These are phyloP conservation scores for Aphidius gifuensis DNA, from an alignment of 1,140 invertebrate genomes.

Conservation along the genomic window DNA sequence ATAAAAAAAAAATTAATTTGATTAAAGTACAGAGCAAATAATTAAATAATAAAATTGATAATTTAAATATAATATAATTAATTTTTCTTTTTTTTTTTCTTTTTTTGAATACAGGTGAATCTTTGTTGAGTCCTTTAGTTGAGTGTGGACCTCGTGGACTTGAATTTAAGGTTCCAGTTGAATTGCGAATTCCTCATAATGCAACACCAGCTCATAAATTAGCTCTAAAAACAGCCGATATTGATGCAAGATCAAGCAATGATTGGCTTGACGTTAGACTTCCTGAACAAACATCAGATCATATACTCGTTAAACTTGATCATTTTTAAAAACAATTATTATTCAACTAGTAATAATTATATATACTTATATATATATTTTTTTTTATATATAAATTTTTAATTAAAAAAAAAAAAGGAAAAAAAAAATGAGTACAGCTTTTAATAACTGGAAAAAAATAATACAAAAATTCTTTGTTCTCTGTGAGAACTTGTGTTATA, in stretches of 20 bases:
- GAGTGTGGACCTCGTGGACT: constrained; percentile 94
- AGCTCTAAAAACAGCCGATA: constrained; percentile 78
- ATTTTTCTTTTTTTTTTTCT: constrained; percentile 28
- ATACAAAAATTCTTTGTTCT: constrained; percentile 20
- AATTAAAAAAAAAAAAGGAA: background rate
- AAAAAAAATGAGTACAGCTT: constrained; percentile 10
- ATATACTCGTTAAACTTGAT: constrained; percentile 83
- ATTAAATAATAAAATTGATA: background rate
- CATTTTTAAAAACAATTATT: constrained; percentile 66
- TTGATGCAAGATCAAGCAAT: constrained; percentile 53
- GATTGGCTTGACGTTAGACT: constrained; percentile 75
- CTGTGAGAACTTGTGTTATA: constrained; percentile 26
- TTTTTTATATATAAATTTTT: background rate
- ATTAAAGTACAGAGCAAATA: background rate
- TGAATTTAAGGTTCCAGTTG: constrained; percentile 82
- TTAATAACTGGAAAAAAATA: constrained; percentile 3
- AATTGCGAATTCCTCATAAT: constrained; percentile 75
- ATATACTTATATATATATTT: background rate
- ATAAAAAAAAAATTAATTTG: constrained; percentile 2
- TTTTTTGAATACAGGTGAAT: constrained; percentile 69
- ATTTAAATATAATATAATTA: background rate
- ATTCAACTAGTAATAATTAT: background rate
- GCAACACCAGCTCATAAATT: constrained; percentile 68
- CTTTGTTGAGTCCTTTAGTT: constrained; percentile 85
- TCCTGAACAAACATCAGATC: constrained; percentile 77